A percentile compares a stretch with the other conserved stretches of the same genome.
phyloP scores from a whole-genome alignment of 2,888 invertebrate species.

The Lapara coniferarum region DNA sequence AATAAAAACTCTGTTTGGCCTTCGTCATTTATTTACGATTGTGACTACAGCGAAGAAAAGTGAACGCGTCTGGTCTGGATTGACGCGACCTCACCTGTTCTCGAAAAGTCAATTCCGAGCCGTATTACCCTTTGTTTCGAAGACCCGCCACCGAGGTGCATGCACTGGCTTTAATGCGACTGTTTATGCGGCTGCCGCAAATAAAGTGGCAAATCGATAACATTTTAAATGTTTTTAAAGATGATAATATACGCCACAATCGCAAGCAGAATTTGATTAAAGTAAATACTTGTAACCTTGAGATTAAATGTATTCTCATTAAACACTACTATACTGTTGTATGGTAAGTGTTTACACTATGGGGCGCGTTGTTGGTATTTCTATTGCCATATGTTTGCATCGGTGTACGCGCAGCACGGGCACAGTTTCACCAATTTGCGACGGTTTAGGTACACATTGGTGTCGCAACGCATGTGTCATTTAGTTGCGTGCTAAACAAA shows the following conservation, averaged over 20 bases:
- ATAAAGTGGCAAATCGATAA: slow-evolving; percentile 53
- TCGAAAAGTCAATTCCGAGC: slow-evolving; percentile 71
- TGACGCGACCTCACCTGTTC: slow-evolving; percentile 73
- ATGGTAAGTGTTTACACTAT: slow-evolving; percentile 4
- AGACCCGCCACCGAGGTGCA: slow-evolving; percentile 59
- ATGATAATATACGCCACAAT: slow-evolving; percentile 18
- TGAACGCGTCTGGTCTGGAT: slow-evolving; percentile 61
- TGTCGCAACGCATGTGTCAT: slow-evolving; percentile 62
- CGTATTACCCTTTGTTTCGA: slow-evolving; percentile 75
- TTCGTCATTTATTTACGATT: slow-evolving; percentile 65
- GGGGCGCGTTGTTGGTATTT: neutral
- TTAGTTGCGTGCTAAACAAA: slow-evolving; percentile 74
- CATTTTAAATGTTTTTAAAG: slow-evolving; percentile 36
- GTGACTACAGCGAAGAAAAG: slow-evolving; percentile 63
- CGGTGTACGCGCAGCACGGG: slow-evolving; percentile 24
- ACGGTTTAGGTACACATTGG: slow-evolving; percentile 55
- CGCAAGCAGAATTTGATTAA: slow-evolving; percentile 6
- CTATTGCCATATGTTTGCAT: slow-evolving; percentile 8
- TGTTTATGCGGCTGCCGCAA: slow-evolving; percentile 58
- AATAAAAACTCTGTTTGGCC: slow-evolving; percentile 66
- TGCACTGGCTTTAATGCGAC: slow-evolving; percentile 60
- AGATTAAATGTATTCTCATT: slow-evolving; percentile 8
- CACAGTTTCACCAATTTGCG: slow-evolving; percentile 73
- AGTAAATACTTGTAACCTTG: slow-evolving; percentile 2
- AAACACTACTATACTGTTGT: neutral